Conservation (phyloP, 2,113 vertebrate species). For the Murina feae region DNA sequence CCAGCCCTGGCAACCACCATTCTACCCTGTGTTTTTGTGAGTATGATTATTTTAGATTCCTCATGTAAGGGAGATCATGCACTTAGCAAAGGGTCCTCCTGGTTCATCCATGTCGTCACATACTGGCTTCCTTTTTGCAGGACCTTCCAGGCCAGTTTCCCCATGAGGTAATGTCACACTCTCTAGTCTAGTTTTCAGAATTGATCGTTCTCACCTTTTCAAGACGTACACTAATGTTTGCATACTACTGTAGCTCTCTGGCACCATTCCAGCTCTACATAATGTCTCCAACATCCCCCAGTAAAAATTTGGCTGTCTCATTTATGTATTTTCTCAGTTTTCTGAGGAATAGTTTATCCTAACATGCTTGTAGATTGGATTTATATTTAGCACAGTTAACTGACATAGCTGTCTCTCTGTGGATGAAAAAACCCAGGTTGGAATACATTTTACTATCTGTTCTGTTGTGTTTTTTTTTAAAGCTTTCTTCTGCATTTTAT, state of each 20-base stretch:
- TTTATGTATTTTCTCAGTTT: not conserved
- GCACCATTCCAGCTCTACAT: not conserved
- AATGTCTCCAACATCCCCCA: not conserved
- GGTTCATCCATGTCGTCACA: not conserved
- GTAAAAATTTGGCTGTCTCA: not conserved
- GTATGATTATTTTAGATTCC: not conserved
- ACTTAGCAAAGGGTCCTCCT: rapidly evolving
- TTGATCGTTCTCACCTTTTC: not conserved
- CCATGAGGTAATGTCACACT: rapidly evolving
- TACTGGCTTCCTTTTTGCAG: not conserved
- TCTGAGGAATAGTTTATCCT: not conserved
- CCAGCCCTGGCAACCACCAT: not conserved
- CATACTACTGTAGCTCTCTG: too few relatives aligned
- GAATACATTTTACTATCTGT: not conserved
- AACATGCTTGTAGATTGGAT: too few relatives aligned
- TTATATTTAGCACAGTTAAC: not conserved
- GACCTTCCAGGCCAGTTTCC: not conserved
- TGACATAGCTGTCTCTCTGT: not conserved
- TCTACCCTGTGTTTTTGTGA: not conserved
- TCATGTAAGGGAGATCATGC: not conserved
- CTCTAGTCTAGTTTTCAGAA: not conserved
- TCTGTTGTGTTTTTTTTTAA: not conserved
- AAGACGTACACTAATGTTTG: not conserved
- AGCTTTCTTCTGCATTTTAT: not conserved
- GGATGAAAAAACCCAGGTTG: not conserved